A percentile compares a stretch with the other conserved stretches of the same genome.
Conservation (phyloP, 1,140 invertebrate genomes). For the Drosophila burlai region DNA sequence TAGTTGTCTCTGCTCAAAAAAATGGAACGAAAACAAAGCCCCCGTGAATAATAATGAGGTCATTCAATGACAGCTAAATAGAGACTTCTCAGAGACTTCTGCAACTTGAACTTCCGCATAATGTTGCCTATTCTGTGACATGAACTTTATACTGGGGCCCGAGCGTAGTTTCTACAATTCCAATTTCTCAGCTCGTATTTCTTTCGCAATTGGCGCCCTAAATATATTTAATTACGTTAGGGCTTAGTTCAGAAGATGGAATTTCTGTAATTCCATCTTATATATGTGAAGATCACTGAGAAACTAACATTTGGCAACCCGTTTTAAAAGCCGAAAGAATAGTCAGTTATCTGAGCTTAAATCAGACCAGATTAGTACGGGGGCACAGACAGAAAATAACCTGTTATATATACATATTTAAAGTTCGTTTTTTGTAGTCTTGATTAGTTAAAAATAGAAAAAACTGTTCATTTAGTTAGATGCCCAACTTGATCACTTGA, state of each 20-base stretch:
- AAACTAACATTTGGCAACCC: conserved; percentile 4
- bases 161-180: neutral
- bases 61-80: conserved; percentile 7
- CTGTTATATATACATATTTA: conserved; percentile 10
- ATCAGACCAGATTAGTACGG: conserved; percentile 6
- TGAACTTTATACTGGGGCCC: neutral
- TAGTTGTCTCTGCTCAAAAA: conserved; percentile 20
- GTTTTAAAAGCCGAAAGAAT: neutral
- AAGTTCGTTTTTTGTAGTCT: neutral
- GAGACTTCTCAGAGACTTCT: neutral
- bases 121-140: neutral
- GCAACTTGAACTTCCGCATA: conserved; percentile 5
- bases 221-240: neutral
- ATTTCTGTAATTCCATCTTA: neutral
- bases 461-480: too few relatives aligned
- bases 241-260: neutral
- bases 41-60: conserved; percentile 15
- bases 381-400: conserved; percentile 6
- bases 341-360: neutral
- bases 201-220: neutral
- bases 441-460: conserved; percentile 1
- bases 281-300: neutral
- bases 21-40: neutral
- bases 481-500: neutral
- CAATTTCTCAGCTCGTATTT: conserved; percentile 3